Conservation (phyloP, 2,888 invertebrate genomes). For the Matsumyia berberina region DNA sequence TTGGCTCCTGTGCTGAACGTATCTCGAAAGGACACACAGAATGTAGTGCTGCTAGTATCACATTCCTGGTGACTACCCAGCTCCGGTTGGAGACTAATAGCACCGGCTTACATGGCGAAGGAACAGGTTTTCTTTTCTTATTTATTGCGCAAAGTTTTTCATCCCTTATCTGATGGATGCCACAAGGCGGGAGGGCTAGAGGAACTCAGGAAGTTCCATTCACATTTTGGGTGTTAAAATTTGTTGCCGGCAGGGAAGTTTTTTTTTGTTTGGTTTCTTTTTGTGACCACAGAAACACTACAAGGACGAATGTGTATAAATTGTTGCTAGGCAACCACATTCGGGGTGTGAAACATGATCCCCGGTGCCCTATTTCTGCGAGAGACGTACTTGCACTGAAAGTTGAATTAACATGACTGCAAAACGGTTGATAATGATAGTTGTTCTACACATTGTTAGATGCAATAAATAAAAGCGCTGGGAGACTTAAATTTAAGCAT, state of each 20-base stretch:
- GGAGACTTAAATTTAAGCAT: slow-evolving; percentile 2
- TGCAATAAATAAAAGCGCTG: slow-evolving; percentile 55
- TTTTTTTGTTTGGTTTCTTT: slow-evolving; percentile 15
- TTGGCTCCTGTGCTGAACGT: slow-evolving; percentile 32
- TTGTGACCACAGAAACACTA: slow-evolving; percentile 46
- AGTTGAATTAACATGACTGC: slow-evolving; percentile 71
- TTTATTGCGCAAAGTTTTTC: slow-evolving; percentile 80
- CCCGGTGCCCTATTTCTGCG: slow-evolving; percentile 33
- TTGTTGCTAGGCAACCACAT: slow-evolving; percentile 45
- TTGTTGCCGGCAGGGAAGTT: slow-evolving; percentile 57
- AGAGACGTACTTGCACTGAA: slow-evolving; percentile 63
- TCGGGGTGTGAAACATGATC: not conserved
- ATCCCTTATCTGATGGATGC: slow-evolving; percentile 79
- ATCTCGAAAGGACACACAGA: slow-evolving; percentile 63
- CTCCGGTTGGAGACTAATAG: slow-evolving; percentile 63
- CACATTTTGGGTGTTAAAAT: slow-evolving; percentile 72
- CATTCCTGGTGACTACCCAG: slow-evolving; percentile 36
- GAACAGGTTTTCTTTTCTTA: slow-evolving; percentile 77
- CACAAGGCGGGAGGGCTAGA: slow-evolving; percentile 46
- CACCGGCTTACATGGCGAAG: slow-evolving; percentile 72
- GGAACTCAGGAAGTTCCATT: slow-evolving; percentile 58
- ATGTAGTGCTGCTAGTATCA: slow-evolving; percentile 31
- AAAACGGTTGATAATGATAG: slow-evolving; percentile 74
- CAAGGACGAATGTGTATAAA: slow-evolving; percentile 51
- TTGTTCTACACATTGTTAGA: slow-evolving; percentile 68